These are phyloP conservation scores for Pterocles burchelli DNA, from an alignment of 2,113 vertebrate species.

Conservation along the genomic window DNA sequence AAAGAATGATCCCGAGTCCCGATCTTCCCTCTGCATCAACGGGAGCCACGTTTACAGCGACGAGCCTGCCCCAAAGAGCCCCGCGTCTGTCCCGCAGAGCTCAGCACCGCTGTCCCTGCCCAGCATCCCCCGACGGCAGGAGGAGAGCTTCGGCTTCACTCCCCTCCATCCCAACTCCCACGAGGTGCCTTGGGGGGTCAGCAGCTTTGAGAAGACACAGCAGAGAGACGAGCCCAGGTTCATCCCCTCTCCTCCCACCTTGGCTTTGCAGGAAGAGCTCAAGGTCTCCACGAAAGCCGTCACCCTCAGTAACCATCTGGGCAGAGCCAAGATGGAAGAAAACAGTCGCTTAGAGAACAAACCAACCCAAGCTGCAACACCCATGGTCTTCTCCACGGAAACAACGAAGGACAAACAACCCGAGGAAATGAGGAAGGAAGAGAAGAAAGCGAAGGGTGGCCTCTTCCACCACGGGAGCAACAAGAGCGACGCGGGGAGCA, in stretches of 20 bases:
- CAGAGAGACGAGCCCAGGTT: conserved; percentile 54
- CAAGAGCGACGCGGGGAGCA: conserved; percentile 63
- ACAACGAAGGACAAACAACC: conserved; percentile 42
- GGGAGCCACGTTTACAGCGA: conserved; percentile 85
- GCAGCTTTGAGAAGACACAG: conserved; percentile 72
- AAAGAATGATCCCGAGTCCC: conserved; percentile 76
- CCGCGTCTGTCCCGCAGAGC: conserved; percentile 69
- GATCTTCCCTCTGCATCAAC: conserved; percentile 85
- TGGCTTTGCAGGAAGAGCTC: conserved; percentile 53
- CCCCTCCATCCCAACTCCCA: neutral
- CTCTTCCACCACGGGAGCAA: conserved; percentile 79
- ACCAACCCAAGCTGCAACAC: conserved; percentile 47
- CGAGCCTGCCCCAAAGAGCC: conserved; percentile 61
- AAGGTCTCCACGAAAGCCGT: conserved; percentile 80
- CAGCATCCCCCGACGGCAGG: conserved; percentile 51
- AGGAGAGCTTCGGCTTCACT: conserved; percentile 69
- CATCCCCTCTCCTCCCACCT: conserved; percentile 50
- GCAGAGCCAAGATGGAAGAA: conserved; percentile 50
- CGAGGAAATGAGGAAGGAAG: conserved; percentile 53
- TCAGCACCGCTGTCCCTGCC: conserved; percentile 74
- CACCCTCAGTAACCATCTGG: conserved; percentile 75
- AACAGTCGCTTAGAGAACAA: conserved; percentile 48
- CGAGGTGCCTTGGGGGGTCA: neutral
- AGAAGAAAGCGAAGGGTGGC: conserved; percentile 77
- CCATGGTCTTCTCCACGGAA: conserved; percentile 44